Evolutionary conservation across 2,888 invertebrate species (phyloP).

Genomic region (Drepanosiphum platanoidis): DNA sequence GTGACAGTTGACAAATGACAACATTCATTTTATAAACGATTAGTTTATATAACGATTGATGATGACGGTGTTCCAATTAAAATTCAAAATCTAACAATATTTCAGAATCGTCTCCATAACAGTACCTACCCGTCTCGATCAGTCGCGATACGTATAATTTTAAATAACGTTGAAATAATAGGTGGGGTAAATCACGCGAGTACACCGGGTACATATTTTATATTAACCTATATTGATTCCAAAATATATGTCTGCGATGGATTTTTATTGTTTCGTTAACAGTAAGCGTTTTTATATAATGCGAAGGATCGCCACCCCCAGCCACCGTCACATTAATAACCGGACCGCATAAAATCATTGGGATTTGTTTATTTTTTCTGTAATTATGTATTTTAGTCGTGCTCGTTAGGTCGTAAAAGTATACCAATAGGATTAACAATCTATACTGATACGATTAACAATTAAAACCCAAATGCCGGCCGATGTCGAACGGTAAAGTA

Average conservation of each 20-base stretch:
- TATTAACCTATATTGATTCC: neutral
- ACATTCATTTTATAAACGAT: slow-evolving; percentile 2
- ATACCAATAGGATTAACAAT: neutral
- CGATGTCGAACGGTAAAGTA: neutral
- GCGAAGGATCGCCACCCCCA: too few relatives aligned
- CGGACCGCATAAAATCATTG: neutral
- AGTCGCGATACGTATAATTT: neutral
- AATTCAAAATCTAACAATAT: neutral
- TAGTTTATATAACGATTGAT: neutral
- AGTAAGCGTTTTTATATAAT: too few relatives aligned
- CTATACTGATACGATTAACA: neutral
- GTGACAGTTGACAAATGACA: neutral
- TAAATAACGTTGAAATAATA: neutral
- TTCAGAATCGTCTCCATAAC: neutral
- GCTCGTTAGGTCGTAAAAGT: neutral
- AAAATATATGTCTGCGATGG: neutral
- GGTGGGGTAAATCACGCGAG: neutral
- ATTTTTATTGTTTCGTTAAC: neutral
- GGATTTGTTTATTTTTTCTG: neutral
- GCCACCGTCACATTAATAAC: neutral
- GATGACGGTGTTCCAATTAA: neutral
- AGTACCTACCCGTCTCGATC: neutral
- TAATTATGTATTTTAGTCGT: neutral
- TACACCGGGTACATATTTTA: too few relatives aligned
- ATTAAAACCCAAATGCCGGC: neutral